Base-by-base conservation (phyloP, 2,113 vertebrate genomes). In the Halcyon malimbica region DNA sequence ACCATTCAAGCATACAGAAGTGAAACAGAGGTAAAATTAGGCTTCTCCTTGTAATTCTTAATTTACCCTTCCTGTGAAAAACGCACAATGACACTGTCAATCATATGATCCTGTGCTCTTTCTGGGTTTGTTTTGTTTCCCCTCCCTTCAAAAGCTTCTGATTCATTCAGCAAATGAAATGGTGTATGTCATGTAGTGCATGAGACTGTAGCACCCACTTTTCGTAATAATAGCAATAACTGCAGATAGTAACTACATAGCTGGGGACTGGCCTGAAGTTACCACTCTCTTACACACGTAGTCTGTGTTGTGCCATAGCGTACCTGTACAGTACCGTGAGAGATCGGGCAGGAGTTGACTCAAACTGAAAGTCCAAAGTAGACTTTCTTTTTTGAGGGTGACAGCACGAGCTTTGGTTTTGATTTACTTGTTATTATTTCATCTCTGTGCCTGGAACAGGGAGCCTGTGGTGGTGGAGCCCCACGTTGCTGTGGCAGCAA, bases 21-120 rank as follows among this genome's bases (percentile, higher is more conserved):
- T 95, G 95, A 96, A 93, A 95, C 90, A 81, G 20, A 83, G 92
- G 83, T 96, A 94, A 89, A 89, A 95, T 84, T n/a, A 84, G 82
- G 76, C 68, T 93, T 81, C 53, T 91, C 82, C 56, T 83, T 68
- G 42, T 41, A 48, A 83, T 39, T 84, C 88, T 92, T 95, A 92
- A 89, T 96, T 97, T 93, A 92, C 73, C 37, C 86, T 96, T 95
- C 86, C 69, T 71, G 48, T 82, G 96, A 94, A 93, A 86, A 89
- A 65, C 0, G 0, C 19, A 57, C 31, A 5, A 11, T 83, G 96
- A 93, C 5, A 3, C 51, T 41, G 64, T 44, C 64, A 26, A 1
- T 96, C 95, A 82, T 70, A 71, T 92, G 95, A 91, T 85, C 69
- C 65, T 71, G 35, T 24, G 67, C 83, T 93, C 73, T 46, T 94